These are phyloP conservation scores for Graptemys geographica DNA, from an alignment of 2,797 vertebrate genomes.

Conservation along the genomic window DNA sequence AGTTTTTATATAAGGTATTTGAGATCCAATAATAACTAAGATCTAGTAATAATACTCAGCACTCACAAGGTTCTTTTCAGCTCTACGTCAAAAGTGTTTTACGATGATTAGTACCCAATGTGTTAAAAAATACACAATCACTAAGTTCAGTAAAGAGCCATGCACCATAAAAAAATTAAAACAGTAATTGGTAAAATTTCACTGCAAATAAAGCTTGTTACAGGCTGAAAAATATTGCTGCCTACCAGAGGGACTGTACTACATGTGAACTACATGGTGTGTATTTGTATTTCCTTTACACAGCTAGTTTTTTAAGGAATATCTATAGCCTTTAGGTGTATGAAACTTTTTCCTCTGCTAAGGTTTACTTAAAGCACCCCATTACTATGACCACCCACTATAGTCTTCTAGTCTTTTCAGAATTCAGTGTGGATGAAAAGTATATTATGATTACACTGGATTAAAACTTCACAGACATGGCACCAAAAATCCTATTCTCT, in stretches of 20 bases:
- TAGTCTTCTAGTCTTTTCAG: constrained; percentile 1
- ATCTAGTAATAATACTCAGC: background rate
- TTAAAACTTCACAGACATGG: background rate
- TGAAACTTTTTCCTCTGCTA: background rate
- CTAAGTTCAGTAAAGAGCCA: background rate
- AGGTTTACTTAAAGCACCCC: background rate
- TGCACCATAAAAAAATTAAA: background rate
- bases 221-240: background rate
- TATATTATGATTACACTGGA: background rate
- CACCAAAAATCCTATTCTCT: constrained; percentile 30
- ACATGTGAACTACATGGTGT: accelerated
- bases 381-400: background rate
- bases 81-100: background rate
- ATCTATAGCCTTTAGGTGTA: background rate
- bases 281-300: accelerated
- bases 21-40: background rate
- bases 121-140: background rate
- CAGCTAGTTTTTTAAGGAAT: accelerated
- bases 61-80: background rate
- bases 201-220: background rate
- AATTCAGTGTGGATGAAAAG: constrained; percentile 15
- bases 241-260: background rate
- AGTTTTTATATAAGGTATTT: background rate
- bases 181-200: accelerated
- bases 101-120: background rate